Conservation (phyloP, 2,113 vertebrate species). For the Noturus placidus region DNA sequence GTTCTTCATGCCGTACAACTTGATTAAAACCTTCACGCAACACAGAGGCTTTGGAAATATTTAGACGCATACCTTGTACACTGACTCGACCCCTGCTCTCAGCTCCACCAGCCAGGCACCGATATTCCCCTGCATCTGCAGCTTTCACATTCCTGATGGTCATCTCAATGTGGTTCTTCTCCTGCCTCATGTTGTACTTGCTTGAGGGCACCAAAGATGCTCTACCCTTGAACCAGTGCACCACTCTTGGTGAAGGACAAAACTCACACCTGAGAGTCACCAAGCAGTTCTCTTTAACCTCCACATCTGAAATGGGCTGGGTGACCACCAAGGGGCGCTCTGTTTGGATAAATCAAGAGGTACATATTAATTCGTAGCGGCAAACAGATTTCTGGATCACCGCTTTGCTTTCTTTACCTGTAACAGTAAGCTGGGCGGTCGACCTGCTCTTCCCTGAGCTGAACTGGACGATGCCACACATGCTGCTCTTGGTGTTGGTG, state of each 20-base stretch:
- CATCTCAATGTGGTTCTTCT: conserved; percentile 79
- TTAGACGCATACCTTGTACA: conserved; percentile 76
- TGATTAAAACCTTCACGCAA: background rate
- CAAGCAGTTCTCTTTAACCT: conserved; percentile 78
- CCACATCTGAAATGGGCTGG: conserved; percentile 80
- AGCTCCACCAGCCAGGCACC: conserved; percentile 80
- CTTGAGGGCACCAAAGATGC: conserved; percentile 73
- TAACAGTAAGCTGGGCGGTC: conserved; percentile 81
- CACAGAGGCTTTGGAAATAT: background rate
- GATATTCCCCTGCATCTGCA: conserved; percentile 81
- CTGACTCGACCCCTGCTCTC: conserved; percentile 79
- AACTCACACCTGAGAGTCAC: conserved; percentile 88
- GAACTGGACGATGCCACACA: conserved; percentile 87
- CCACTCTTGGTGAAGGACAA: conserved; percentile 82
- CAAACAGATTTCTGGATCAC: background rate
- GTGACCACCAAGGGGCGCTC: conserved; percentile 83
- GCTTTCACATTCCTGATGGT: conserved; percentile 77
- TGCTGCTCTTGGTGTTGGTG: conserved; percentile 80
- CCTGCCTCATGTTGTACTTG: conserved; percentile 80
- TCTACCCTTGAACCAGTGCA: conserved; percentile 88
- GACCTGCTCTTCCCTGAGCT: conserved; percentile 90
- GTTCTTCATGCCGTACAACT: background rate
- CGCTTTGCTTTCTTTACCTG: conserved; percentile 73
- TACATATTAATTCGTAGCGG: background rate
- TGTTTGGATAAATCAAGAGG: conserved; percentile 52